Evolutionary conservation across 2,113 vertebrate genomes (phyloP).

Genomic region (Piliocolobus tephrosceles): DNA sequence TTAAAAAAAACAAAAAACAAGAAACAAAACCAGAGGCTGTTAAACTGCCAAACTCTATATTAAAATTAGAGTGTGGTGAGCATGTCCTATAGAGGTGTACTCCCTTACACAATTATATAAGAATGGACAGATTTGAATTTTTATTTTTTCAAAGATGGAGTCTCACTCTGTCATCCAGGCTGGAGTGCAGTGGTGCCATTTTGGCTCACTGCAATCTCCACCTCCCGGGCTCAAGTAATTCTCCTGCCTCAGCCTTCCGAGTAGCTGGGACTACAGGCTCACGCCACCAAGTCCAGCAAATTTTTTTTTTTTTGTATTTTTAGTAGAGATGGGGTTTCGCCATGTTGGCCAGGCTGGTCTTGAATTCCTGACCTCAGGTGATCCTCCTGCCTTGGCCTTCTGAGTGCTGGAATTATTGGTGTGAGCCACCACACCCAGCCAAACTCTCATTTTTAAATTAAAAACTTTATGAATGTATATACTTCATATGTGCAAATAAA

Average conservation of each 20-base stretch:
- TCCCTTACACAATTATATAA: too few relatives aligned
- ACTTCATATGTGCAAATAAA: neutral
- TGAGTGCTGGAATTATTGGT: neutral
- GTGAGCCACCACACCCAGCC: neutral
- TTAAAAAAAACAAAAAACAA: too few relatives aligned
- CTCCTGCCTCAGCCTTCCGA: neutral
- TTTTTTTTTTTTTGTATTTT: neutral
- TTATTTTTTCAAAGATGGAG: neutral
- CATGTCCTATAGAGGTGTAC: too few relatives aligned
- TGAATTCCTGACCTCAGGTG: neutral
- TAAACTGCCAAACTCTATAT: neutral
- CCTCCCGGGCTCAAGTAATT: neutral
- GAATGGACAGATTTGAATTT: too few relatives aligned
- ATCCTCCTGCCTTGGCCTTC: neutral
- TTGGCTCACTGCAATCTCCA: neutral
- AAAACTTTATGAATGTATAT: neutral
- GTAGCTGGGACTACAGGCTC: neutral
- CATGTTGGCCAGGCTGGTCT: neutral
- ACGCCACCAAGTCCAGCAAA: neutral
- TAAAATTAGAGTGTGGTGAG: neutral
- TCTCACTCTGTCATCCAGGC: neutral
- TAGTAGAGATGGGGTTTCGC: neutral
- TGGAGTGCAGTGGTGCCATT: neutral
- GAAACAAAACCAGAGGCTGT: slow-evolving; percentile 19
- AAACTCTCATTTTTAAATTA: neutral